Evolutionary conservation across 2,888 invertebrate species (phyloP).

Genomic region (Troides oblongomaculatus): DNA sequence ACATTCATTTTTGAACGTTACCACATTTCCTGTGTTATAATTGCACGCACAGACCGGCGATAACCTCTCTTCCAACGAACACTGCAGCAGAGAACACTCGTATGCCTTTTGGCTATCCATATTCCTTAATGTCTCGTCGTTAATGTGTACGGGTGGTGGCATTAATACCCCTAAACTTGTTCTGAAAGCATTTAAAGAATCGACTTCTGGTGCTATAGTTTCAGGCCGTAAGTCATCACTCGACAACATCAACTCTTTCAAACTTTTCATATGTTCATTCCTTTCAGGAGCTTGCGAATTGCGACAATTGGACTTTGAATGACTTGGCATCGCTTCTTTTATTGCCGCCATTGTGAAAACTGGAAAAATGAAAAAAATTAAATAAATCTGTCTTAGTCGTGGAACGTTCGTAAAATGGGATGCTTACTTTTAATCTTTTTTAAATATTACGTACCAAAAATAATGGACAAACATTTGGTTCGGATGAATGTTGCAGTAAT

Average conservation of each 20-base stretch:
- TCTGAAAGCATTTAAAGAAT: slow-evolving; percentile 15
- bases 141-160: slow-evolving; percentile 31
- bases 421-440: too few species aligned
- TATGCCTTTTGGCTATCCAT: slow-evolving; percentile 35
- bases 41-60: slow-evolving; percentile 45
- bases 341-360: slow-evolving; percentile 7
- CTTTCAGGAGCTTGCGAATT: background rate
- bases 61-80: slow-evolving; percentile 26
- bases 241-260: slow-evolving; percentile 17
- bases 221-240: slow-evolving; percentile 13
- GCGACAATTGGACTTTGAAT: background rate
- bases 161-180: slow-evolving; percentile 28
- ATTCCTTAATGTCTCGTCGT: slow-evolving; percentile 27
- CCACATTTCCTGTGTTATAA: slow-evolving; percentile 44
- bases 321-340: background rate
- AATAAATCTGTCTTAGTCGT: background rate
- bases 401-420: background rate
- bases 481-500: too few species aligned
- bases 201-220: slow-evolving; percentile 7
- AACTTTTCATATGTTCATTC: slow-evolving; percentile 1
- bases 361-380: slow-evolving; percentile 1
- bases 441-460: too few species aligned
- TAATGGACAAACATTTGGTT: too few species aligned
- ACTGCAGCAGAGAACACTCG: slow-evolving; percentile 37
- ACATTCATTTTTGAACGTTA: slow-evolving; percentile 44